Conservation (phyloP, 2,113 vertebrate genomes). For the Merops nubicus region DNA sequence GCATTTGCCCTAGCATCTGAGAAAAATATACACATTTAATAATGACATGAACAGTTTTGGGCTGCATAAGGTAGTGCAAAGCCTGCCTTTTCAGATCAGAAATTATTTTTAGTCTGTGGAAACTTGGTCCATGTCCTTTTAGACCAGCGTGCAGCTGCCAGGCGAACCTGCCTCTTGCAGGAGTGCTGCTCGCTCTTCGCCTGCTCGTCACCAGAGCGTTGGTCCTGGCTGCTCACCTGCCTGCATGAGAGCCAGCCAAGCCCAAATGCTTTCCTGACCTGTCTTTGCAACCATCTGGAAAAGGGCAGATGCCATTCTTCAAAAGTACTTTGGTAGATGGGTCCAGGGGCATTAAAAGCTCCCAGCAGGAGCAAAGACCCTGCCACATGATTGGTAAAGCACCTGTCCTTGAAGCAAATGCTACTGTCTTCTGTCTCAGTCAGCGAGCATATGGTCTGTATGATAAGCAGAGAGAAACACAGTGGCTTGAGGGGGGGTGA, state of each 20-base stretch:
- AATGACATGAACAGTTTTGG: neutral
- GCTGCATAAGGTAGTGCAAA: neutral
- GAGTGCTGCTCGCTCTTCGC: neutral
- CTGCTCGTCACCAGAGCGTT: neutral
- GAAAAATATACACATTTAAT: neutral
- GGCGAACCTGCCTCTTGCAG: neutral
- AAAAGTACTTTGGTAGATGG: neutral
- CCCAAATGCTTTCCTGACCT: neutral
- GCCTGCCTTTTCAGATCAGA: neutral
- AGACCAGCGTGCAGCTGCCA: neutral
- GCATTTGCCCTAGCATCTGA: neutral
- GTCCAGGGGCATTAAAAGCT: neutral
- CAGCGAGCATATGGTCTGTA: neutral
- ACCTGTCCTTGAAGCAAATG: constrained; percentile 14
- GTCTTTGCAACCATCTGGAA: constrained; percentile 20
- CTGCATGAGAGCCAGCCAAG: neutral
- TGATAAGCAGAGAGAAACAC: neutral
- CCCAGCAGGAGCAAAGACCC: neutral
- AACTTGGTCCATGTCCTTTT: neutral
- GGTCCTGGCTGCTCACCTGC: neutral
- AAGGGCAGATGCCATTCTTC: neutral
- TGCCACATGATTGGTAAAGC: neutral
- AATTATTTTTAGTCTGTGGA: neutral
- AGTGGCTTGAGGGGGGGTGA: neutral
- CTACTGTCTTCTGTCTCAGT: neutral